Base-by-base conservation (phyloP, 2,888 invertebrate species). In the Ophion costatus region DNA sequence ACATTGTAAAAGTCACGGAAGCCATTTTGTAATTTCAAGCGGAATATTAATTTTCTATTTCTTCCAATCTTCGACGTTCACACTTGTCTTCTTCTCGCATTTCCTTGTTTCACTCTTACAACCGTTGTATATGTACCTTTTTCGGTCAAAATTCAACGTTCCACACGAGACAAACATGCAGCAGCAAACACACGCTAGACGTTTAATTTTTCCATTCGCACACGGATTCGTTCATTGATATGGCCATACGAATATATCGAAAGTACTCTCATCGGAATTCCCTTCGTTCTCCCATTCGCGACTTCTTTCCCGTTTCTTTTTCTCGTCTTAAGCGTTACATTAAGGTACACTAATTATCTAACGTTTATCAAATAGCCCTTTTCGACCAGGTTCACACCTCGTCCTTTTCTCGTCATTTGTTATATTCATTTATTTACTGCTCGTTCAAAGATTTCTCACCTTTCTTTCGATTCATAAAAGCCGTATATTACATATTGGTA, bases 171-270 rank as follows among this genome's bases (percentile, higher is more conserved):
- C 33, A 77, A 77, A 57, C 57, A 67, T 42, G 29, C 76, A 33
- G n/a, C 51, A 22, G n/a, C 77, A 38, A 71, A 74, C 45, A 67
- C 70, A 75, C 45, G 59, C 81, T 42, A 57, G 38, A 38, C 66
- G 42, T 67, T 59, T 79, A n/a, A 66, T 56, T 59, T 69, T 51
- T 24, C 56, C 81, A 82, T 82, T 59, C 78, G 24, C 22, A 75
- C 84, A 20, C 59, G 22, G 64, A 77, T 77, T 64, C 84, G 78
- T 79, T 82, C 84, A 79, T 71, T 84, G 84, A 84, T 84, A 84
- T 84, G 84, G 82, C 82, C 82, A 84, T 84, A 84, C 83, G 78
- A 84, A 84, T 78, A 51, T 51, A 75, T 84, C 84, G 78, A 84
- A 82, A 75, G 82, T 79, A 82, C 71, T 33, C 75, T 33, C 29